phyloP scores from a whole-genome alignment of 2,797 vertebrate genomes.

The Coluber constrictor region DNA sequence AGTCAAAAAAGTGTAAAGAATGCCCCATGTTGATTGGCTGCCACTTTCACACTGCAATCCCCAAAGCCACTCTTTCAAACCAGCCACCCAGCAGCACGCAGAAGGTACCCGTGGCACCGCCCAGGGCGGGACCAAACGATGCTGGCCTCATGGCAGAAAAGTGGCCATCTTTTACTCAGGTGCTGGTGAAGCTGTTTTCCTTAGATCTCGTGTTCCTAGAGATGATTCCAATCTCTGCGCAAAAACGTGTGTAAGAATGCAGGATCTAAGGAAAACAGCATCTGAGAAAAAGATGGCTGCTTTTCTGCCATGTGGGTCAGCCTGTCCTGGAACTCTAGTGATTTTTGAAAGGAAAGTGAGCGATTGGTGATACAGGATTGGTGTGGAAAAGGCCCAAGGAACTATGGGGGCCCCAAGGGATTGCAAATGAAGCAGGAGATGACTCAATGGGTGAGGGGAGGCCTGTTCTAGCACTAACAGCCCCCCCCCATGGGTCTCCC shows the following conservation, averaged over 20 bases:
- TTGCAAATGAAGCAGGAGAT: neutral
- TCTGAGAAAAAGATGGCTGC: neutral
- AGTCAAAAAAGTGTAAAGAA: neutral
- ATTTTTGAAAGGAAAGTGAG: neutral
- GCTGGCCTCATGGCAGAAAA: neutral
- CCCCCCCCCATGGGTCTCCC: neutral
- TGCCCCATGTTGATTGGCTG: neutral
- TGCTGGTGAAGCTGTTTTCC: neutral
- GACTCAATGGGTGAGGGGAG: neutral
- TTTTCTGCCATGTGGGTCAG: neutral
- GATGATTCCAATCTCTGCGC: neutral
- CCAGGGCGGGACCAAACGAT: neutral
- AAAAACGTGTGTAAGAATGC: neutral
- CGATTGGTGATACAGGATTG: neutral
- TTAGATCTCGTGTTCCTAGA: neutral
- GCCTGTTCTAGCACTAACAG: neutral
- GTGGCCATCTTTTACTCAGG: neutral
- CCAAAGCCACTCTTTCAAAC: neutral
- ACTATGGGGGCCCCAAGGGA: neutral
- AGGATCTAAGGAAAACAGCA: neutral
- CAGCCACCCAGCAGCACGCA: neutral
- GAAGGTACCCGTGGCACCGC: fast-evolving
- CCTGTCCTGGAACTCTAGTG: neutral
- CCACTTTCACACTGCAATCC: neutral
- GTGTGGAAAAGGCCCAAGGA: neutral